A percentile compares a stretch with the other conserved stretches of the same genome.
Evolutionary conservation across 2,113 vertebrate species (phyloP).

Genomic region (Phoenicopterus ruber): DNA sequence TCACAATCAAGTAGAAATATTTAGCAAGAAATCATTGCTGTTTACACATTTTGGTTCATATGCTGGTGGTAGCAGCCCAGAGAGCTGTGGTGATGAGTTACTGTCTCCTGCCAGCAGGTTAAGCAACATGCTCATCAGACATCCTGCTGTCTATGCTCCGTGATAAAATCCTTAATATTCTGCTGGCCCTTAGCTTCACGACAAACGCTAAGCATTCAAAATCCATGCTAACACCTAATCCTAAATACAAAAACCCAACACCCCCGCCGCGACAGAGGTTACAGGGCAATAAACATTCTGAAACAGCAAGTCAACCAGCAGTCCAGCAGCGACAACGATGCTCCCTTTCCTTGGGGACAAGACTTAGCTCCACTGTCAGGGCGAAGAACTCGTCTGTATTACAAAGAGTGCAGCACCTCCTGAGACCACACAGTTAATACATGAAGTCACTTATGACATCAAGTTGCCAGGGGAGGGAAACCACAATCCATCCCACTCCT

Average conservation of each 20-base stretch:
- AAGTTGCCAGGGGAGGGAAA: too few relatives aligned
- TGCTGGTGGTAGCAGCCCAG: not conserved
- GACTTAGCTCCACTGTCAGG: not conserved
- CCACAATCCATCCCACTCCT: too few relatives aligned
- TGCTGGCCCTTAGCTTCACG: accelerated
- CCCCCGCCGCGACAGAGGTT: accelerated
- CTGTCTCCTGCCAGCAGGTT: not conserved
- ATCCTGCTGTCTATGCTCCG: not conserved
- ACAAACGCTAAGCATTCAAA: not conserved
- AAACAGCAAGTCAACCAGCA: not conserved
- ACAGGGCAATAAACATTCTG: not conserved
- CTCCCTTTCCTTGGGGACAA: not conserved
- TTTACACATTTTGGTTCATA: accelerated
- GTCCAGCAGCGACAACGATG: not conserved
- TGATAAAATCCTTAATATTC: accelerated
- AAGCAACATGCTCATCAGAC: not conserved
- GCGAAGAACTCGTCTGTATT: accelerated
- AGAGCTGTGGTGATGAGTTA: not conserved
- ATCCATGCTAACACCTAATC: accelerated
- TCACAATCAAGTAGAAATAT: accelerated
- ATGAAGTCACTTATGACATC: accelerated
- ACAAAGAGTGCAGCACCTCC: not conserved
- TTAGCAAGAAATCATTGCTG: accelerated
- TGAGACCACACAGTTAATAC: accelerated
- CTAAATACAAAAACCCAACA: accelerated